phyloP scores from a whole-genome alignment of 1,140 invertebrate genomes.

The Trachymyrmex septentrionalis region DNA sequence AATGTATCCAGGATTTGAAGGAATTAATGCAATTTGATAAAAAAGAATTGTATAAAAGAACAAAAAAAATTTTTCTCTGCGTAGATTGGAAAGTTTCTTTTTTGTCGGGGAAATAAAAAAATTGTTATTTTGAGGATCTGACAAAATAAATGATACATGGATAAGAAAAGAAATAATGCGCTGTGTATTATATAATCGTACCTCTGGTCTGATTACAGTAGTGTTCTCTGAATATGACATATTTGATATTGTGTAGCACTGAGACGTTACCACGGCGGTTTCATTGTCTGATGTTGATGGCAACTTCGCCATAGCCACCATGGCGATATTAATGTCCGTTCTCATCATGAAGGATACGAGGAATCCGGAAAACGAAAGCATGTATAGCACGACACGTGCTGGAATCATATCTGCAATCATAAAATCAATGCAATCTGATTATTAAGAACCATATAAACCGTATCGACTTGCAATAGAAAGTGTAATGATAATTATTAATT shows the following conservation, averaged over 20 bases:
- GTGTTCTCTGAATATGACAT: conserved; percentile 57
- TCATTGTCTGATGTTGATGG: conserved; percentile 69
- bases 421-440: neutral
- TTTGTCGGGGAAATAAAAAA: neutral
- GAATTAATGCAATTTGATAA: neutral
- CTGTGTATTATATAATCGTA: conserved; percentile 33
- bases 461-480: neutral
- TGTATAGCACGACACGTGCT: conserved; percentile 90
- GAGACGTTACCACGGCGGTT: conserved; percentile 68
- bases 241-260: conserved; percentile 79
- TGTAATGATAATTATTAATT: neutral
- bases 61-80: neutral
- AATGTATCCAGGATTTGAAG: no score
- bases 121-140: neutral
- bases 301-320: conserved; percentile 89
- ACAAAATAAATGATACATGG: neutral
- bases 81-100: neutral
- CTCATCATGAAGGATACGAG: conserved; percentile 93
- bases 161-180: neutral
- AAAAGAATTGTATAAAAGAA: neutral
- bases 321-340: conserved; percentile 91
- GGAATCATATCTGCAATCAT: conserved; percentile 86
- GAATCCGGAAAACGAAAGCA: conserved; percentile 91
- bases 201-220: conserved; percentile 62
- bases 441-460: neutral